Evolutionary conservation across 2,113 vertebrate genomes (phyloP).

Genomic region (Sceloporus undulatus): DNA sequence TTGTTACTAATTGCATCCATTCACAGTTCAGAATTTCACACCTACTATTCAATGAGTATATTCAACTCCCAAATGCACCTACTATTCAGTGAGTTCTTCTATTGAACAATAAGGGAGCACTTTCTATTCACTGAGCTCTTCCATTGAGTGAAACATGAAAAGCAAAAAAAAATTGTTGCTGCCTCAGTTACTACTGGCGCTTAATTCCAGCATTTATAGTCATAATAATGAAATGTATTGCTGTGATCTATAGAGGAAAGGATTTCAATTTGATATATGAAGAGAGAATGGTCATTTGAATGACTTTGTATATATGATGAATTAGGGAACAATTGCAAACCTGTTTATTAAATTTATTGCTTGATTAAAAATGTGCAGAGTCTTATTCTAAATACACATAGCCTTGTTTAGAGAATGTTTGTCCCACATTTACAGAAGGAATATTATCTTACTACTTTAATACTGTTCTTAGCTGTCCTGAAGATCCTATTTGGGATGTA

Average conservation of each 20-base stretch:
- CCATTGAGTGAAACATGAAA: rapidly evolving
- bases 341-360: not conserved
- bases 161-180: not conserved
- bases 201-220: not conserved
- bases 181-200: not conserved
- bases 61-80: rapidly evolving
- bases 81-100: not conserved
- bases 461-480: no score
- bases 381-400: not conserved
- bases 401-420: not conserved
- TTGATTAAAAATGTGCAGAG: not conserved
- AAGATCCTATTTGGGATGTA: no score
- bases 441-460: no score
- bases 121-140: not conserved
- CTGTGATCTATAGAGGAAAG: slow-evolving; percentile 11
- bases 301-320: not conserved
- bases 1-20: slow-evolving; percentile 5
- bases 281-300: not conserved
- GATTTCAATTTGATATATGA: not conserved
- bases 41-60: no score
- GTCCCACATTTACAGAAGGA: not conserved
- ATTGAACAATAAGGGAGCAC: not conserved
- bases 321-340: slow-evolving; percentile 40
- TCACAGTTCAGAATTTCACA: not conserved
- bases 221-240: not conserved